Conservation (phyloP, 2,113 vertebrate species). For the Bos javanicus region DNA sequence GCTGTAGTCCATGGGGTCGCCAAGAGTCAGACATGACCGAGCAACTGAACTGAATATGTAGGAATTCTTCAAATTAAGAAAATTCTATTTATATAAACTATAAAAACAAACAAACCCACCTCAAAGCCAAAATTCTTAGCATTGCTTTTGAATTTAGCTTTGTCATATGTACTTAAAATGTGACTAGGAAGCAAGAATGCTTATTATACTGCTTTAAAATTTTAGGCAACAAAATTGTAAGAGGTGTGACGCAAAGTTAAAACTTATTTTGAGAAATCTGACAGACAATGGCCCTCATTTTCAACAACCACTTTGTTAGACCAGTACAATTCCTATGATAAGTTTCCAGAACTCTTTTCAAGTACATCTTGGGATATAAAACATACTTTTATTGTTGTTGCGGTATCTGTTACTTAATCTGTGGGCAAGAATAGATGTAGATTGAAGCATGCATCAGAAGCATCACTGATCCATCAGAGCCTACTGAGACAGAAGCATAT, state of each 20-base stretch:
- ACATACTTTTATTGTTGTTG: neutral
- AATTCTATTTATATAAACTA: slow-evolving; percentile 20
- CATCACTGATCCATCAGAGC: neutral
- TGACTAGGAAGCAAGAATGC: neutral
- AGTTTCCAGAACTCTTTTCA: neutral
- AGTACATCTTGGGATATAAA: neutral
- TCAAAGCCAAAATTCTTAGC: neutral
- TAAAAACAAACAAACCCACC: neutral
- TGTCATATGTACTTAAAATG: neutral
- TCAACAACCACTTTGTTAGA: neutral
- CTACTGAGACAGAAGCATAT: too few species aligned
- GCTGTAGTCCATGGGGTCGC: neutral
- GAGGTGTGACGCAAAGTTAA: slow-evolving; percentile 15
- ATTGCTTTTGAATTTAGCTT: neutral
- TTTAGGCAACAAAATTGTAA: neutral
- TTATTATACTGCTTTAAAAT: neutral
- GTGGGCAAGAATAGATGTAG: neutral
- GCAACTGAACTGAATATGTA: neutral
- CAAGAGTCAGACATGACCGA: neutral
- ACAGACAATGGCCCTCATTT: neutral
- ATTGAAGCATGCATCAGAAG: neutral
- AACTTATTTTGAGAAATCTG: neutral
- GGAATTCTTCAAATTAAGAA: slow-evolving; percentile 37
- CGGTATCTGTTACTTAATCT: neutral
- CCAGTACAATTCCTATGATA: neutral